Evolutionary conservation across 2,888 invertebrate species (phyloP).

Genomic region (Drosophila macrospina): DNA sequence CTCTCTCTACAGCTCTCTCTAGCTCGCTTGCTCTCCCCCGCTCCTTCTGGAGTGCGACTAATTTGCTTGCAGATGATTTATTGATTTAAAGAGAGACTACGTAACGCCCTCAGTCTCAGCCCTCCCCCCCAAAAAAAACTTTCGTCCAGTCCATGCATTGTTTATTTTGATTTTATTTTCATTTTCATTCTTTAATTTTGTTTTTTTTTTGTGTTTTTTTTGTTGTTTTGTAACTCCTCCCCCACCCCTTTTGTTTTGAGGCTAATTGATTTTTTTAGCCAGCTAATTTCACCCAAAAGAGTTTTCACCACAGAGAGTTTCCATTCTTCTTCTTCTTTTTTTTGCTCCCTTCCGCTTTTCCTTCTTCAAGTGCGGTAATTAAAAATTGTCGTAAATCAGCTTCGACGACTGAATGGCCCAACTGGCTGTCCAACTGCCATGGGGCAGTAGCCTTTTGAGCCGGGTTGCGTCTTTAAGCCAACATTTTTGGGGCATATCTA

Average conservation of each 20-base stretch:
- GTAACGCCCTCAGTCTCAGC: slow-evolving; percentile 2
- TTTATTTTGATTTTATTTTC: slow-evolving; percentile 70
- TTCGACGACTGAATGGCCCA: slow-evolving; percentile 33
- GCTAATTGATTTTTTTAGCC: slow-evolving; percentile 72
- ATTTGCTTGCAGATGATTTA: slow-evolving; percentile 82
- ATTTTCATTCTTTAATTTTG: slow-evolving; percentile 44
- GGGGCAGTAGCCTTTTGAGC: slow-evolving; percentile 2
- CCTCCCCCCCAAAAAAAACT: neutral
- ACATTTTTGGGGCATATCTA: neutral
- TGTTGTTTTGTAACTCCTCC: too few relatives aligned
- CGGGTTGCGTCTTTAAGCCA: neutral
- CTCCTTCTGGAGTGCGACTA: slow-evolving; percentile 58
- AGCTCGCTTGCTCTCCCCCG: slow-evolving; percentile 10
- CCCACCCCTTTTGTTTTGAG: slow-evolving; percentile 13
- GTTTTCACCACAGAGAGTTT: slow-evolving; percentile 43
- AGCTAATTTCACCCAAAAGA: slow-evolving; percentile 66
- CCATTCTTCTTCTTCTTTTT: slow-evolving; percentile 8
- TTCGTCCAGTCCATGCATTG: slow-evolving; percentile 42
- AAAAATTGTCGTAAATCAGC: slow-evolving; percentile 65
- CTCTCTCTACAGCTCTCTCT: neutral
- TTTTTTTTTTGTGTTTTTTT: neutral
- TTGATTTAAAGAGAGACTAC: slow-evolving; percentile 72
- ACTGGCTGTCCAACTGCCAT: slow-evolving; percentile 12
- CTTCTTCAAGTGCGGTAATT: slow-evolving; percentile 57
- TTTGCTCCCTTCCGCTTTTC: slow-evolving; percentile 14